Conservation (phyloP, 1,140 invertebrate genomes). For the Leptinotarsa undecemlineata region DNA sequence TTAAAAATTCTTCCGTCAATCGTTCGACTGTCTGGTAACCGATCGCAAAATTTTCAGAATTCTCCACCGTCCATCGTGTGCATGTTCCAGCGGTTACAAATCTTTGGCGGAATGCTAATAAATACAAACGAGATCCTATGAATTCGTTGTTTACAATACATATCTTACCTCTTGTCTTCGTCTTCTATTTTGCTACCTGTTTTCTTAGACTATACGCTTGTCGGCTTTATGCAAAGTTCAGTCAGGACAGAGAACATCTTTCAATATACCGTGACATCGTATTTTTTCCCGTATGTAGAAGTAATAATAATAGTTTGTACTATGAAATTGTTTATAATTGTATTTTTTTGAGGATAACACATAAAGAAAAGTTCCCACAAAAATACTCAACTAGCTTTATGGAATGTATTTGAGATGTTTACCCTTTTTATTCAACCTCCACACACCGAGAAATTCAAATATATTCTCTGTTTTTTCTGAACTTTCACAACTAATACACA, state of each 20-base stretch:
- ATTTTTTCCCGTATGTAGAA: too few species aligned
- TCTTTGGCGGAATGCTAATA: conserved; percentile 21
- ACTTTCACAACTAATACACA: too few species aligned
- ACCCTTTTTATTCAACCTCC: too few species aligned
- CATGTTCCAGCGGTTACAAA: conserved; percentile 17
- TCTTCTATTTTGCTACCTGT: conserved; percentile 16
- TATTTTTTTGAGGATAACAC: too few species aligned
- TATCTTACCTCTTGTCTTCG: conserved; percentile 18
- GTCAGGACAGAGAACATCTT: neutral
- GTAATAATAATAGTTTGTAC: too few species aligned
- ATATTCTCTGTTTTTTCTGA: too few species aligned
- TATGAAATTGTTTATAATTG: too few species aligned
- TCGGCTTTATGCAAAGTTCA: conserved; percentile 4
- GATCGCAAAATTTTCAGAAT: conserved; percentile 9
- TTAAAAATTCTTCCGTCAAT: conserved; percentile 5
- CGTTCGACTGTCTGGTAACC: neutral
- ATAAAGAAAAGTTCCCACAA: too few species aligned
- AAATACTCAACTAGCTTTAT: too few species aligned
- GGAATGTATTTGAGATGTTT: too few species aligned
- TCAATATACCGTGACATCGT: too few species aligned
- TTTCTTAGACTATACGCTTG: neutral
- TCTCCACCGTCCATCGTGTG: conserved; percentile 1
- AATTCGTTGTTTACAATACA: conserved; percentile 16
- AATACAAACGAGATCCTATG: conserved; percentile 20
- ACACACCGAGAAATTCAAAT: too few species aligned